Base-by-base conservation (phyloP, 2,113 vertebrate genomes). In the Cichladusa arquata region DNA sequence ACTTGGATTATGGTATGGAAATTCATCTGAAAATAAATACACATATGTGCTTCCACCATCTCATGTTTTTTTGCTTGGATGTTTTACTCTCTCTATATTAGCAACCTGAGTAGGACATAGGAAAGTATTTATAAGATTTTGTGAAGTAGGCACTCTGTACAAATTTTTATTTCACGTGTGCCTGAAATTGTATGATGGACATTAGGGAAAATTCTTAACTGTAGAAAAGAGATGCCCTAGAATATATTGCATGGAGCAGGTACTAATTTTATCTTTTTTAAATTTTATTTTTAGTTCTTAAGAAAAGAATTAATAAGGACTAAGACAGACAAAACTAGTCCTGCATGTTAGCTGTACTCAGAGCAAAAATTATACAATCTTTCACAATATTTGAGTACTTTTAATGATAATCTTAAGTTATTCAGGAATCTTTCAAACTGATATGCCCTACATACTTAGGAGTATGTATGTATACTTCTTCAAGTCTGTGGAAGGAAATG, bases 21-120 rank as follows among this genome's bases (percentile, higher is more conserved):
- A 81, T 14, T 60, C 16, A 11, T 12, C 45, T 94, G 62, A 90
- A 82, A 88, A 78, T 50, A 88, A 76, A n/a, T 14, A 73, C 5
- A 62, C 0, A 0, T 12, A 18, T 50, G 8, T 38, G 29, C 24
- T 77, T 79, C 42, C n/a, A 36, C 17, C 18, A 34, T 23, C 45
- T 79, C 53, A 60, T 20, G 14, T 2, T 71, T 61, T 69, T 90
- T 71, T 19, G 6, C 54, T 80, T 86, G 29, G 6, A 51, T 3
- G 0, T 58, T 89, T 85, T 79, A 53, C 3, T 87, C 2, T 25
- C 5, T 56, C 29, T 79, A 0, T 61, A 73, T 57, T 58, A 66
- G 16, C 14, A 88, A 56, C 5, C 5, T 65, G 33, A 92, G 66
- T 11, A 38, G 44, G 12, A 82, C 54, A 50, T 11, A 70, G 26